Base-by-base conservation (phyloP, 2,888 invertebrate genomes). In the Lasioglossum malachurum region DNA sequence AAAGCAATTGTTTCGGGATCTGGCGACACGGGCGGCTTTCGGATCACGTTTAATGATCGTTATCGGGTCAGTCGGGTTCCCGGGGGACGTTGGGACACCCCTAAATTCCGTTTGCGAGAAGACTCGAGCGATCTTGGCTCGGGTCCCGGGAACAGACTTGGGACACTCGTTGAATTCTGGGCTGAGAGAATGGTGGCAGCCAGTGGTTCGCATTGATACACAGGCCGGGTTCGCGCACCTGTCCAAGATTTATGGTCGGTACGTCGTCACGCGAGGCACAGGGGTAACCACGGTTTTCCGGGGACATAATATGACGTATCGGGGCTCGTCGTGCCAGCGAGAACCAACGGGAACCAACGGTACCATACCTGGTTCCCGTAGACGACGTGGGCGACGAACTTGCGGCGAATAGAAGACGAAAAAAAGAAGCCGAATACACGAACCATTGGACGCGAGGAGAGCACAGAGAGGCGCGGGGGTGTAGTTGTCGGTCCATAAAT, bases 251-350 rank as follows among this genome's bases (percentile, higher is more conserved):
- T 92, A 92, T 92, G 67, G 77, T 76, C 31, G 74, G 87, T 53
- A 75, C 72, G 83, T 86, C 86, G 92, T 90, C 90, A 90, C 90
- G 90, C 90, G 84, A 90, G 7, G 77, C 46, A 60, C 16, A 64
- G 79, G 88, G 78, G 74, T 84, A 80, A 86, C 86, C 77, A 81
- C 75, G 80, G 74, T 73, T 90, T 64, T 88, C 88, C 80, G 75
- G 74, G 79, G 87, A 88, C 82, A 88, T 88, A 89, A 92, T 92
- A 91, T 92, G 91, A 93, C 90, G 89, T 91, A 92, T 93, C 88
- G 80, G 83, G 79, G 57, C 78, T 73, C 69, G 49, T 78, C 72
- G 84, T 85, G 84, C 82, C 88, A 88, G 81, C 86, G 80, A 69
- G 78, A 69, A 53, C 53, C 49, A 49, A 23, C 49, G 49, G 19